These are phyloP conservation scores for Conger conger DNA, from an alignment of 2,113 vertebrate species.

Conservation along the genomic window DNA sequence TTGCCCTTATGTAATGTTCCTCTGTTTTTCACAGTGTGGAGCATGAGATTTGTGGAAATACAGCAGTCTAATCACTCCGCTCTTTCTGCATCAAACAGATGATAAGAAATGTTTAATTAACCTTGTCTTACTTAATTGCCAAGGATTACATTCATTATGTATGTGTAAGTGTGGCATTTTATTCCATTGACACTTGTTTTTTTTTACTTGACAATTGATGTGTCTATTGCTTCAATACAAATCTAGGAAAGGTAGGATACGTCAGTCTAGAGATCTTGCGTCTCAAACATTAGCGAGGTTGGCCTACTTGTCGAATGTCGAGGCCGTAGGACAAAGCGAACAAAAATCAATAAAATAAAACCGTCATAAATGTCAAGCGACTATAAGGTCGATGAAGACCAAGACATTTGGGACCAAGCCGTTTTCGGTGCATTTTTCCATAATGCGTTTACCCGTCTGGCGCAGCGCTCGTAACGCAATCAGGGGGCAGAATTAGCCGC, in stretches of 20 bases:
- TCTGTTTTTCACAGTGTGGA: no score
- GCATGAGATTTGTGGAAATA: no score
- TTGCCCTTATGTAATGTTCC: no score
- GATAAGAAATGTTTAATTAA: no score
- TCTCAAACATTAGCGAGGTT: not conserved
- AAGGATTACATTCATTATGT: not conserved
- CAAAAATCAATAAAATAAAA: not conserved
- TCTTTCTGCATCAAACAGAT: no score
- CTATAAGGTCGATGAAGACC: not conserved
- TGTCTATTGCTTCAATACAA: no score
- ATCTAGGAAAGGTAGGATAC: not conserved
- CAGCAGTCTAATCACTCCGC: no score
- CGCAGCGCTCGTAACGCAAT: conserved; percentile 43
- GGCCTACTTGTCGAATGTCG: no score
- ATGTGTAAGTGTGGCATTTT: not conserved
- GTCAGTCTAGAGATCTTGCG: not conserved
- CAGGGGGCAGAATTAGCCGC: conserved; percentile 57
- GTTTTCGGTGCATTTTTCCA: not conserved
- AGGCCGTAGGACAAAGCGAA: not conserved
- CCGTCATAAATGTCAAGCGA: not conserved
- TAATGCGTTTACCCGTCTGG: conserved; percentile 1
- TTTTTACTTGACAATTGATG: no score
- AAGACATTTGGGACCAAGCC: not conserved
- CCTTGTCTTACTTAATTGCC: no score
- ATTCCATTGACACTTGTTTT: no score